Evolutionary conservation across 2,888 invertebrate genomes (phyloP).

Genomic region (Biston betularia): DNA sequence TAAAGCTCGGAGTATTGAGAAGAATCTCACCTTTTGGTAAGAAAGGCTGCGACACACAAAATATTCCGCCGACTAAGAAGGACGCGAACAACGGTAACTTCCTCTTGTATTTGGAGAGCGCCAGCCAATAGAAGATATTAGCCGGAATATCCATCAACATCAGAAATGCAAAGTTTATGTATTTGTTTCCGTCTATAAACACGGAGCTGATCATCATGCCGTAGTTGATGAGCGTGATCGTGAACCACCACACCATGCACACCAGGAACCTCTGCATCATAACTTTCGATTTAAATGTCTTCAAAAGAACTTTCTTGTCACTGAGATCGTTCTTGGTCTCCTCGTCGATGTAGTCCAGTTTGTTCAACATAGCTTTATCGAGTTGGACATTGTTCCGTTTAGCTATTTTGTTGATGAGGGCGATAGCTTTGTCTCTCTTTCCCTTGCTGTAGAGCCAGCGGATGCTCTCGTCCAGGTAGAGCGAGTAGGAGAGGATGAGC

Average conservation of each 20-base stretch:
- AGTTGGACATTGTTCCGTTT: conserved; percentile 67
- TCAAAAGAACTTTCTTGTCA: conserved; percentile 66
- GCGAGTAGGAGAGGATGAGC: conserved; percentile 70
- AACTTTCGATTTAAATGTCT: conserved; percentile 74
- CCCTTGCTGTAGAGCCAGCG: conserved; percentile 81
- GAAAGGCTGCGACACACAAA: conserved; percentile 76
- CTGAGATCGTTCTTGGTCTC: conserved; percentile 57
- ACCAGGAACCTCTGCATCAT: conserved; percentile 78
- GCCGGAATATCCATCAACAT: conserved; percentile 81
- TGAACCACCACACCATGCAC: conserved; percentile 81
- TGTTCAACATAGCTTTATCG: conserved; percentile 61
- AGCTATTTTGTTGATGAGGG: conserved; percentile 73
- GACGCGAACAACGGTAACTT: conserved; percentile 70
- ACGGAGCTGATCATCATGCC: conserved; percentile 83
- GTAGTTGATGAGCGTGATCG: conserved; percentile 79
- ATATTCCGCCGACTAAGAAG: conserved; percentile 73
- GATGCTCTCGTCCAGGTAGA: conserved; percentile 78
- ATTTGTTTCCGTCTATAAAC: conserved; percentile 78
- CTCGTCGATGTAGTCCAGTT: conserved; percentile 68
- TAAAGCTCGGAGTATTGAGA: not conserved
- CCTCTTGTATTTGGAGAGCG: conserved; percentile 71
- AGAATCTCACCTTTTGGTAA: conserved; percentile 67
- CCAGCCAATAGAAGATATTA: conserved; percentile 78
- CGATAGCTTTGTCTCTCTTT: conserved; percentile 63
- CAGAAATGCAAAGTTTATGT: conserved; percentile 75